Base-by-base conservation (phyloP, 1,140 invertebrate species). In the Aphelenchoides avenae region DNA sequence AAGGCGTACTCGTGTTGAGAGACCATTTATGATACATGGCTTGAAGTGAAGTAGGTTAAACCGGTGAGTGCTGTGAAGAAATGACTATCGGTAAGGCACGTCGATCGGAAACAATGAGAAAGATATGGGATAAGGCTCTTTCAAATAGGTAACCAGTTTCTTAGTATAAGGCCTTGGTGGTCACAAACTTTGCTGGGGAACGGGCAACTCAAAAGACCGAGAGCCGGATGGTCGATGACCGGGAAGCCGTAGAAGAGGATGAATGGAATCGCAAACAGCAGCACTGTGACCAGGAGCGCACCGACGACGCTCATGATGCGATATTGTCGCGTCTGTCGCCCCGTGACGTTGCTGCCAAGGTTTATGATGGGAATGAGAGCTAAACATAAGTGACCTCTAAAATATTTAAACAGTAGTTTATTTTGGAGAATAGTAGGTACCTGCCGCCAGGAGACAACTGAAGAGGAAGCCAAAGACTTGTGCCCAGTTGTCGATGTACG, bases 401-500 rank as follows among this genome's bases (percentile, higher is more conserved):
- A n/a, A 18, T 24, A 20, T 6, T 27, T 1, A 62, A 62, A 55
- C 18, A 52, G 15, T 41, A 27, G n/a, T n/a, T n/a, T n/a, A n/a
- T n/a, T 39, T n/a, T n/a, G n/a, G n/a, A n/a, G n/a, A n/a, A n/a
- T n/a, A n/a, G n/a, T n/a, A n/a, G n/a, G 31, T 34, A 74, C 74
- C 53, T 34, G 91, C 90, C 9, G 89, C 88, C 4, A 94, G 81
- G 7, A 95, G 81, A 73, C 92, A 88, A 51, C 92, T 92, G 76
- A 91, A 91, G 31, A 91, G 81, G 76, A 96, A 94, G 66, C 86
- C 85, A 61, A 83, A 91, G 9, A 94, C 80, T 77, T 95, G 90
- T 31, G 91, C 89, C 80, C 91, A 96, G 81, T 96, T 97, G 82
- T 96, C 91, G 26, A 95, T 86, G 90, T 89, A 95, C 3, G 91